These are phyloP conservation scores for Andrena marginata DNA, from an alignment of 2,888 invertebrate genomes.

Conservation along the genomic window DNA sequence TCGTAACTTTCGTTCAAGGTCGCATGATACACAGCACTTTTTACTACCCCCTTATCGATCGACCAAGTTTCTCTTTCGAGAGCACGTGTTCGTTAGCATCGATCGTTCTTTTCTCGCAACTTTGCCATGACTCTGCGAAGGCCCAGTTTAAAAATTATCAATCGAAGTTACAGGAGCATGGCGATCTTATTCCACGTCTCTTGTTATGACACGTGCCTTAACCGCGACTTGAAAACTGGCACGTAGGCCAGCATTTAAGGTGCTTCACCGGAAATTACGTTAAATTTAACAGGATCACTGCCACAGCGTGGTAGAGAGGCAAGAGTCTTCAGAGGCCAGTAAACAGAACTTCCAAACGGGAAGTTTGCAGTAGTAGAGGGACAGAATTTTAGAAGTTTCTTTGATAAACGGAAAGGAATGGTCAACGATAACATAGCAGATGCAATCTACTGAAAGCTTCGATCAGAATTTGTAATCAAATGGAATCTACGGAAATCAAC, in stretches of 20 bases:
- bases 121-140: not conserved
- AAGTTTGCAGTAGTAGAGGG: not conserved
- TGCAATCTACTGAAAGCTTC: not conserved
- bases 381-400: not conserved
- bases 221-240: slow-evolving; percentile 29
- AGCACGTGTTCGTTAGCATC: slow-evolving; percentile 28
- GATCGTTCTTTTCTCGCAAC: slow-evolving; percentile 3
- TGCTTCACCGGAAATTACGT: slow-evolving; percentile 58
- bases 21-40: not conserved
- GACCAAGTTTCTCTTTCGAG: slow-evolving; percentile 19
- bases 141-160: not conserved
- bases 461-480: too few relatives aligned
- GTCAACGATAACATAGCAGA: not conserved
- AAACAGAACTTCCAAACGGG: slow-evolving; percentile 5
- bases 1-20: slow-evolving; percentile 22
- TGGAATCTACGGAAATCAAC: not conserved
- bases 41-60: slow-evolving; percentile 35
- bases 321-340: slow-evolving; percentile 3
- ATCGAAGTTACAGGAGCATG: not conserved
- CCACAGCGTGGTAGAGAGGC: not conserved
- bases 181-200: not conserved
- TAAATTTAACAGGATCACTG: slow-evolving; percentile 60
- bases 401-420: not conserved
- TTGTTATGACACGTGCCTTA: slow-evolving; percentile 26
- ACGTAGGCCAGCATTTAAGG: slow-evolving; percentile 45